Conservation (phyloP, 2,113 vertebrate species). For the Myrmecobius fasciatus region DNA sequence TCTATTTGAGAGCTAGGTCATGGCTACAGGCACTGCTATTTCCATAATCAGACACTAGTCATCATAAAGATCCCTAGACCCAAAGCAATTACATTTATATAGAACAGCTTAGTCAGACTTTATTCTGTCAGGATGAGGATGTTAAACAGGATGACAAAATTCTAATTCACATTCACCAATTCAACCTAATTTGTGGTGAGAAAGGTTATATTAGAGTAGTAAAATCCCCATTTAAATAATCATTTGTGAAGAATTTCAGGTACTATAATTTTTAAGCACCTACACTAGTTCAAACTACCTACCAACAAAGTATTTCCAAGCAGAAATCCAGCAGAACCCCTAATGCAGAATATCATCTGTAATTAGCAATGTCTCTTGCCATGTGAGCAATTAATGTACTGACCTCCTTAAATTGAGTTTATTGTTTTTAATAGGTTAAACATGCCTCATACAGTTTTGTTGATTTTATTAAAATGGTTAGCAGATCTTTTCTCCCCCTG, state of each 20-base stretch:
- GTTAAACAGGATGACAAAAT: neutral
- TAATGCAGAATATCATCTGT: neutral
- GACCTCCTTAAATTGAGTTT: neutral
- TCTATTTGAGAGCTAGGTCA: neutral
- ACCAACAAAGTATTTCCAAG: neutral
- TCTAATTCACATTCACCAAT: neutral
- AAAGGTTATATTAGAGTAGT: neutral
- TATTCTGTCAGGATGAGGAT: neutral
- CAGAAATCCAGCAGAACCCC: neutral
- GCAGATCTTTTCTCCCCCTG: neutral
- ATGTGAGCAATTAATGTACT: neutral
- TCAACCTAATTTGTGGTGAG: neutral
- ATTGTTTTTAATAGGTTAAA: neutral
- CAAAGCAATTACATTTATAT: neutral
- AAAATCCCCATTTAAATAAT: neutral
- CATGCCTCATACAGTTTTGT: rapidly evolving
- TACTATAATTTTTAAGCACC: neutral
- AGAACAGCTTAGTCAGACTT: neutral
- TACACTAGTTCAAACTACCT: neutral
- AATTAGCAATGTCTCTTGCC: neutral
- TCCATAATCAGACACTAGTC: neutral
- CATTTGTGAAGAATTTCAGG: neutral
- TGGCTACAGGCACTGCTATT: neutral
- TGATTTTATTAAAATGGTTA: neutral
- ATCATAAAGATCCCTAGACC: neutral